Conservation (phyloP, 2,888 invertebrate species). For the Polymixis flavicincta region DNA sequence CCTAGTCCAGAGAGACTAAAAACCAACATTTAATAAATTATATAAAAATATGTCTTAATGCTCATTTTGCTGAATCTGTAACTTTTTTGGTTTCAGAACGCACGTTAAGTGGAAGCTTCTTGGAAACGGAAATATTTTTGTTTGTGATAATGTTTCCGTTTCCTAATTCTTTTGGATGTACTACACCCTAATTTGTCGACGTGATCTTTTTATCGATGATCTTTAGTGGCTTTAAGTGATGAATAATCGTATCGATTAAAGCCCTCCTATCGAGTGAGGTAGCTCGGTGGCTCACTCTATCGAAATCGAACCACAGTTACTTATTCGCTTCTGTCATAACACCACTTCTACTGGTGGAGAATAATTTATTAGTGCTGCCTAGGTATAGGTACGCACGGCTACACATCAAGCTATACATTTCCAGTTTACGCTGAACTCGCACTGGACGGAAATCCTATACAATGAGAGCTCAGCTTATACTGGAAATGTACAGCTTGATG, state of each 20-base stretch:
- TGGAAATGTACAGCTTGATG: too few relatives aligned
- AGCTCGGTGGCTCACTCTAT: neutral
- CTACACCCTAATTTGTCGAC: slow-evolving; percentile 14
- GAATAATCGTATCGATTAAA: neutral
- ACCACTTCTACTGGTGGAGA: too few relatives aligned
- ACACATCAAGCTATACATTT: too few relatives aligned
- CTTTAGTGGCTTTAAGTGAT: neutral
- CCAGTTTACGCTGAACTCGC: too few relatives aligned
- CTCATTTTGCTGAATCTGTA: rapidly evolving
- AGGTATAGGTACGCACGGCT: too few relatives aligned
- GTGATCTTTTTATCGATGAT: slow-evolving; percentile 11
- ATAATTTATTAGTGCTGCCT: neutral
- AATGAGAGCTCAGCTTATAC: too few relatives aligned
- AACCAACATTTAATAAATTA: neutral
- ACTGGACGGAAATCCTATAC: too few relatives aligned
- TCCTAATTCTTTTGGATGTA: slow-evolving; percentile 58
- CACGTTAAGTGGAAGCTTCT: slow-evolving; percentile 46
- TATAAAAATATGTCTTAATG: neutral
- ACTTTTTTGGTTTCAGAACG: slow-evolving; percentile 48
- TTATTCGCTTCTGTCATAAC: neutral
- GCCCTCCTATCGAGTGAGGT: too few relatives aligned
- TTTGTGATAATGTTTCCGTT: slow-evolving; percentile 59
- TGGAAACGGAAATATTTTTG: slow-evolving; percentile 61
- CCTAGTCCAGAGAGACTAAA: too few relatives aligned
- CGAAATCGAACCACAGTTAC: neutral